Base-by-base conservation (phyloP, 2,113 vertebrate species). In the Hucho hucho region DNA sequence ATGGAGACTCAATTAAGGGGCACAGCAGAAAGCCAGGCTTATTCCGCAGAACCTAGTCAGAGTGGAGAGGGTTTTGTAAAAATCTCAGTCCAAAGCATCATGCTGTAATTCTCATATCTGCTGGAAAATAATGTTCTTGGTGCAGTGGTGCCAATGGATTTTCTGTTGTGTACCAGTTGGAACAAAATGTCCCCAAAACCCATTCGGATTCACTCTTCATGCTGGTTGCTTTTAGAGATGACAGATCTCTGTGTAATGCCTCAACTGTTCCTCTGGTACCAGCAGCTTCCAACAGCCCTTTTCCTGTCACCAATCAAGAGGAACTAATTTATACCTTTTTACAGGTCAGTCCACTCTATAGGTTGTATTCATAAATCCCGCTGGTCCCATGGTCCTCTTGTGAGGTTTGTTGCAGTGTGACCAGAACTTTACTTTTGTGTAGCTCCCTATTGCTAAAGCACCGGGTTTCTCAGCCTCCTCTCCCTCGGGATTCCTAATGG, bases 91-190 rank as follows among this genome's bases (percentile, higher is more conserved):
- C 70, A 47, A 69, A 49, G 61, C 68, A 63, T 2, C 14, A 24
- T 43, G 63, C 72, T 12, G 43, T 26, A 29, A 65, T 79, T 79
- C 18, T 76, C 43, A 66, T 67, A 46, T 78, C 14, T 76, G 29
- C 28, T 73, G 53, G 61, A 66, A 22, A 5, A 28, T 25, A 58
- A 72, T 20, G 24, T 75, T 61, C 66, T 68, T 6, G 20, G 32
- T 69, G 66, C 66, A 46, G 59, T 72, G 11, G 13, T 46, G 56
- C 69, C 66, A 25, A 46, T 70, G 68, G 72, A 58, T 46, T 72
- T 32, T 72, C 11, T 76, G 77, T 73, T 73, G 26, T 67, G 46
- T 58, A 43, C 80, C 58, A 61, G 79, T 65, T 78, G 63, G 29
- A 12, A 22, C 7, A 46, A 69, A 46, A 7, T 13, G 11, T 47